phyloP scores from a whole-genome alignment of 2,888 invertebrate species.

The Frankliniella intonsa region DNA sequence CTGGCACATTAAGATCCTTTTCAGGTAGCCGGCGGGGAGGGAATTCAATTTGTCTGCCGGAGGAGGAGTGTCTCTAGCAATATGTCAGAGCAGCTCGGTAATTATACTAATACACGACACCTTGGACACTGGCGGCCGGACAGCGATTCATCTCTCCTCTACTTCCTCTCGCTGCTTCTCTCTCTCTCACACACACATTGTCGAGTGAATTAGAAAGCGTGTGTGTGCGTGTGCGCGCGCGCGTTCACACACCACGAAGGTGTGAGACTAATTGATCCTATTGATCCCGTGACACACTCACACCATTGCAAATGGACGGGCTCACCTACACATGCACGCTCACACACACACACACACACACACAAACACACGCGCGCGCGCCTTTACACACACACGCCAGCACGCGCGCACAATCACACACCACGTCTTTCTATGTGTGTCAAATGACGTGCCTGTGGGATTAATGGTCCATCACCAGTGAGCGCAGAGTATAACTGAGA shows the following conservation, averaged over 20 bases:
- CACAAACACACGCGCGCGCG: neutral
- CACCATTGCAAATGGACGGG: neutral
- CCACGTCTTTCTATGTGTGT: slow-evolving; percentile 12
- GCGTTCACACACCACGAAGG: neutral
- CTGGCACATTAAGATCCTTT: neutral
- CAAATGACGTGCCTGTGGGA: slow-evolving; percentile 19
- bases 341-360: neutral
- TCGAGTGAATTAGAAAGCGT: slow-evolving; percentile 15
- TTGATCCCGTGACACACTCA: slow-evolving; percentile 1
- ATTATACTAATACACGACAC: neutral
- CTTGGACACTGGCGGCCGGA: neutral
- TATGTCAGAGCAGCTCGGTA: neutral
- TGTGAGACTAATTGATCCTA: slow-evolving; percentile 23
- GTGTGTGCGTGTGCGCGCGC: neutral
- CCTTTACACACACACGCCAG: neutral
- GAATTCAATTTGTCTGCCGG: neutral
- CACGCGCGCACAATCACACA: slow-evolving; percentile 4
- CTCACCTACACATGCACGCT: neutral
- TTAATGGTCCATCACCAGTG: slow-evolving; percentile 3
- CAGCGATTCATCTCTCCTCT: neutral
- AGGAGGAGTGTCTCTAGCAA: neutral
- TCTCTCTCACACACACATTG: neutral
- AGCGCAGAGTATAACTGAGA: neutral
- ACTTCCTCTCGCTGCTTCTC: neutral
- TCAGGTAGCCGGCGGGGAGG: neutral